Base-by-base conservation (phyloP, 2,888 invertebrate species). In the Leucania comma region DNA sequence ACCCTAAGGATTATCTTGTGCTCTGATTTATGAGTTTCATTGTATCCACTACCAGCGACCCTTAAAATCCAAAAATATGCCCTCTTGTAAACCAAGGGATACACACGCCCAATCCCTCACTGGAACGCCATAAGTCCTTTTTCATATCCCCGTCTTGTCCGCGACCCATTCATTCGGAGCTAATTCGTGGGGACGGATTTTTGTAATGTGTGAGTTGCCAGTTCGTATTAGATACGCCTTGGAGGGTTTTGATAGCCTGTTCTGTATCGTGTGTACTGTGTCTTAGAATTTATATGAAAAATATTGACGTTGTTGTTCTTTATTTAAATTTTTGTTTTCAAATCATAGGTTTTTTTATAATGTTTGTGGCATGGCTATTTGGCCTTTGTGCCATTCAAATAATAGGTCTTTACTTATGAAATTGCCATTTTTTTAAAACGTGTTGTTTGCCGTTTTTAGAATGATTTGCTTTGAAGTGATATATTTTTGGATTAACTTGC, bases 131-230 rank as follows among this genome's bases (percentile, higher is more conserved):
- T 48, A 60, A 54, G 56, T 70, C 63, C 57, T 70, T 60, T 72
- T 71, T 68, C 63, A 64, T 61, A 72, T 50, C 61, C 50, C 50
- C 42, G 63, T 75, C 75, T 70, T 66, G 50, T 50, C 46, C 68
- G 14, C n/a, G 38, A 24, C 20, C 32, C 75, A 75, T 73, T 77
- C 82, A 73, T 50, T 60, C 65, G 65, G 1, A 4, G 46, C 42
- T 82, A 79, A 83, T 56, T 60, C 56, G 65, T 35, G 1, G 10
- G 57, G 75, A 66, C 68, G 75, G 76, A 80, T 80, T 84, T 77
- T 75, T 82, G 75, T 77, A 68, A 68, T 48, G 71, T 69, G 75
- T 70, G 50, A 72, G 38, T 72, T 79, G 82, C 72, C 73, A 57
- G 20, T 20, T 58, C 42, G 51, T 6, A 57, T 82, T 77, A 70